phyloP scores from a whole-genome alignment of 2,797 vertebrate genomes.

The Molothrus aeneus region DNA sequence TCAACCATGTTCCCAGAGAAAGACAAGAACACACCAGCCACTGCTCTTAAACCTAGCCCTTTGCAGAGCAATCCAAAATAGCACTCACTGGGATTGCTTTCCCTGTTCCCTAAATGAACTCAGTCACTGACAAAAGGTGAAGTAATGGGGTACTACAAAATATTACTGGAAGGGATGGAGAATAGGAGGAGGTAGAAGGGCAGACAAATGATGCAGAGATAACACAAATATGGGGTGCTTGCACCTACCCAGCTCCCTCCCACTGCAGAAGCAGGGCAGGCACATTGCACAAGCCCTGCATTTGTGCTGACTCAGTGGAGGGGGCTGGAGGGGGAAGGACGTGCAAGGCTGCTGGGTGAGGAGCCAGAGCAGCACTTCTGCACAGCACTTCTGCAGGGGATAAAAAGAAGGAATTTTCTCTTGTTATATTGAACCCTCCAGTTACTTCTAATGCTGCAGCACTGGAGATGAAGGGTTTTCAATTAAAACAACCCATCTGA shows the following conservation, averaged over 20 bases:
- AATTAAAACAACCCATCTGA: background rate
- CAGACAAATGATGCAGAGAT: background rate
- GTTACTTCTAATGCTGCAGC: background rate
- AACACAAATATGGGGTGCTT: background rate
- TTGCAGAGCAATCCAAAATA: background rate
- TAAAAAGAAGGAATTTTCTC: background rate
- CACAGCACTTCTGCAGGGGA: accelerated
- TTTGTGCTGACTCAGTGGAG: background rate
- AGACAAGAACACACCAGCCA: background rate
- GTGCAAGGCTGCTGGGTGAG: background rate
- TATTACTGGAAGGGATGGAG: background rate
- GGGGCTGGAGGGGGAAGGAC: background rate
- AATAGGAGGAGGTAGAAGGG: background rate
- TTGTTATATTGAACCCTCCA: background rate
- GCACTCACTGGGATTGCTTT: background rate
- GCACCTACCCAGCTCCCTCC: background rate
- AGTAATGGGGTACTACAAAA: background rate
- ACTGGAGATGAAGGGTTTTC: background rate
- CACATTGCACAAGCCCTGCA: background rate
- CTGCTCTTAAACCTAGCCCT: background rate
- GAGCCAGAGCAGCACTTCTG: background rate
- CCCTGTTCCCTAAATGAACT: background rate
- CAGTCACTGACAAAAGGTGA: background rate
- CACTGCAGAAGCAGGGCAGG: background rate
- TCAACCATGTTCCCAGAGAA: background rate